Evolutionary conservation across 2,888 invertebrate species (phyloP), one percentile per base, ranked within the genome.

Genomic region (Euproctis similis): DNA sequence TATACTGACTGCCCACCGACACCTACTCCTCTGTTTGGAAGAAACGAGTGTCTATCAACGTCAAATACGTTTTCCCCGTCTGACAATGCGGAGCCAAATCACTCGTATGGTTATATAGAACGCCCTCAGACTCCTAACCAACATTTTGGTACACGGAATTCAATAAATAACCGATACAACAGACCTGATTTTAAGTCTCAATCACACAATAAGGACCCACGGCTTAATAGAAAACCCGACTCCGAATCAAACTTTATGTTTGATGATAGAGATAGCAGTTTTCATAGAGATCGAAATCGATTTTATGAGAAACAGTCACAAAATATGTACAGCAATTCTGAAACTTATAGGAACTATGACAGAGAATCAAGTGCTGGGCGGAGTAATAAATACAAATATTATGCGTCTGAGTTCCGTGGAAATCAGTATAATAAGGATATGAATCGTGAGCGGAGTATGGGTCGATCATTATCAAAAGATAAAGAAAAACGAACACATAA

Each of bases 181-280:
- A 36, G 55, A 29, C 33, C 45, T 2, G 58, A 59, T 13, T 42
- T 14, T 29, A 37, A 41, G 18, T 14, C 40, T 36, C 36, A 29
- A 17, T 54, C 48, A 23, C 59, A 46, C 31, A 49, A 26, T 11
- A 66, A 72, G 42, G 77, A 76, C 55, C 74, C 72, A 4, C 70
- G 76, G 44, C 40, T 71, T 8, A 61, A 68, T 35, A 66, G 75
- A 59, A 59, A 41, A 37, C 37, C 52, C 12, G 73, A 76, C 2
- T 56, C 55, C 32, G 69, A 72, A 36, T 31, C 46, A n/a, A 51
- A 46, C 22, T 31, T 41, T 32, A 45, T 47, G 3, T 46, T 54
- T 9, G 59, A 65, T 28, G 69, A 69, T 21, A 59, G 49, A 33
- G 69, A 68, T 23, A 54, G 48, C 24, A 38, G 39, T 2, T 49